Base-by-base conservation (phyloP, 2,113 vertebrate genomes). In the Fulica atra region DNA sequence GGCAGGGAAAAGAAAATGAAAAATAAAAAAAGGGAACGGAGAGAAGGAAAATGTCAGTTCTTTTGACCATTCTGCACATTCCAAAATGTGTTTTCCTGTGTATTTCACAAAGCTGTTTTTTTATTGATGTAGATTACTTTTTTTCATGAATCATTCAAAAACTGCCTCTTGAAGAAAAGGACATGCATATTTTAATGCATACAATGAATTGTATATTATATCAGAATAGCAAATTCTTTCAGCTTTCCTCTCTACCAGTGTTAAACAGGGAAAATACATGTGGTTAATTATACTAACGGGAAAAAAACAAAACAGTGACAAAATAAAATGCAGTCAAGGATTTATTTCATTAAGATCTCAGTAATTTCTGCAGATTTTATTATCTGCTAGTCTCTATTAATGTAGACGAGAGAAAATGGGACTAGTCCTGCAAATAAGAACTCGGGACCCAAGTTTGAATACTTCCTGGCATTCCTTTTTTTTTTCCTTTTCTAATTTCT, bases 71-170 rank as follows among this genome's bases (percentile, higher is more conserved):
- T 83, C 61, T 88, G 9, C 25, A 42, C 61, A 42, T 70, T 94
- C 81, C 29, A 97, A 89, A 96, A 40, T 71, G 40, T 83, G 46
- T 63, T 90, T 94, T 82, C 36, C 40, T 72, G 59, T 46, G 63
- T 93, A 86, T 70, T 95, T 93, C 7, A 0, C 70, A 82, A 84
- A 82, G 79, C 82, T 92, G 61, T 0, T 95, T 96, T 86, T 87
- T 95, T 91, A 96, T 96, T 95, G 92, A 81, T 92, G 92, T 48
- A 85, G 42, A 91, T 97, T 91, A 95, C 77, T 94, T 95, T 92
- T 96, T 97, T 93, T 53, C 88, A 94, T 81, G 68, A 96, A 94
- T 91, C 57, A 95, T 97, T 96, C 53, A 97, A 92, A 91, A 88
- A 51, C 14, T 66, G 50, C 44, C 36, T 96, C 96, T 80, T 96